Base-by-base conservation (phyloP, 2,797 vertebrate species). In the Crypturellus tataupa region DNA sequence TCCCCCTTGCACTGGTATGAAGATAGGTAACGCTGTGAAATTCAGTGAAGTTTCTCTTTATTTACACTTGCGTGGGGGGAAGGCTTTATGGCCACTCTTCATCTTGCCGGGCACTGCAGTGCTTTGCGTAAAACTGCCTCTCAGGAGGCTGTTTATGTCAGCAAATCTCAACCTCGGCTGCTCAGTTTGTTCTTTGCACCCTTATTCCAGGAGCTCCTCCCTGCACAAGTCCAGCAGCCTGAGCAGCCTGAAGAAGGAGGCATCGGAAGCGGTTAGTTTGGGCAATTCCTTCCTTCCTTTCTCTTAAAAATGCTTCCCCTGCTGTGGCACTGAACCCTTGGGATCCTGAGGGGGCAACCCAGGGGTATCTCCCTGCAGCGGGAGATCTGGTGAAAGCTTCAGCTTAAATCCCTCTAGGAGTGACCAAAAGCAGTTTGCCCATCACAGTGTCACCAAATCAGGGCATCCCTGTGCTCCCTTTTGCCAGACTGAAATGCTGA, bases 221-320 rank as follows among this genome's bases (percentile, higher is more conserved):
- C 87, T 97, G 72, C 96, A 97, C 33, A 98, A 98, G 89, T 98
- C 98, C 37, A 98, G 95, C 96, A 99, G 98, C 90, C 97, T 98
- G 93, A 98, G 98, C 59, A 98, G 97, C 86, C 87, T 99, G 95
- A 98, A 98, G 75, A 98, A 95, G 94, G 98, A 97, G 90, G 44
- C 70, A 80, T 91, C 96, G 40, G 98, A 99, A 49, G 97, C 78
- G 98, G 98, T 99, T 91, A 82, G 97, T 97, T 92, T 87, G 90
- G 10, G 69, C 49, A 92, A 70, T 88, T 44, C 10, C 47, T 81
- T 84, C 55, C 72, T 85, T 67, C 59, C n/a, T 67, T 85, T 19
- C 31, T 18, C 59, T 72, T 44, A 90, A 78, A 64, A 55, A 40
- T 4, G 60, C 1, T 2, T 21, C 21, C 56, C 71, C 53, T 42